Conservation (phyloP, 2,888 invertebrate species). For the Eulithis testata region DNA sequence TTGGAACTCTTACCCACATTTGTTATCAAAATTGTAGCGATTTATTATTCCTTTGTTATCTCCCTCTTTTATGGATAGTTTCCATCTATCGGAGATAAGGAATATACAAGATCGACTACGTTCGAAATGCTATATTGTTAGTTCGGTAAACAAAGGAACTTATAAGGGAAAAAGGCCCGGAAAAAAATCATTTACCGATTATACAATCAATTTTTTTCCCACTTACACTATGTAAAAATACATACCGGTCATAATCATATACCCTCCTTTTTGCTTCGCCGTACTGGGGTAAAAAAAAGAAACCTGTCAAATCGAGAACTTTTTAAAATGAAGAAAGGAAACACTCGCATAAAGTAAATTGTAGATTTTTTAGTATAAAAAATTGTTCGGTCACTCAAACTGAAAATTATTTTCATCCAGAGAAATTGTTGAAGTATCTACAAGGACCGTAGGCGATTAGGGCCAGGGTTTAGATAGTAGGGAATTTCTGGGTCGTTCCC, state of each 20-base stretch:
- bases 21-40: slow-evolving; percentile 67
- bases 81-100: slow-evolving; percentile 57
- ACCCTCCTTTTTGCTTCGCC: too few relatives aligned
- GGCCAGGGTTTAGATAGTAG: slow-evolving; percentile 39
- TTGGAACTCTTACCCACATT: slow-evolving; percentile 67
- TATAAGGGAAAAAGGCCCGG: not conserved
- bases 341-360: too few relatives aligned
- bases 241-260: too few relatives aligned
- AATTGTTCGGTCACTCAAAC: slow-evolving; percentile 1
- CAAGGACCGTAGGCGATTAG: slow-evolving; percentile 41
- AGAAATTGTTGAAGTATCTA: slow-evolving; percentile 37
- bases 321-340: too few relatives aligned
- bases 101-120: slow-evolving; percentile 44
- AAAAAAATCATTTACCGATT: not conserved
- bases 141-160: not conserved
- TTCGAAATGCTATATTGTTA: slow-evolving; percentile 8
- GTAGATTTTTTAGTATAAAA: not conserved
- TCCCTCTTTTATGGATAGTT: slow-evolving; percentile 59
- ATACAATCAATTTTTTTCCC: too few relatives aligned
- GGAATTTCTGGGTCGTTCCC: slow-evolving; percentile 36
- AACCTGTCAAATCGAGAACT: too few relatives aligned
- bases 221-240: too few relatives aligned
- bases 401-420: slow-evolving; percentile 33
- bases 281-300: too few relatives aligned
- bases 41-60: slow-evolving; percentile 67